Evolutionary conservation across 2,888 invertebrate species (phyloP).

Genomic region (Sminthurinus aureus): DNA sequence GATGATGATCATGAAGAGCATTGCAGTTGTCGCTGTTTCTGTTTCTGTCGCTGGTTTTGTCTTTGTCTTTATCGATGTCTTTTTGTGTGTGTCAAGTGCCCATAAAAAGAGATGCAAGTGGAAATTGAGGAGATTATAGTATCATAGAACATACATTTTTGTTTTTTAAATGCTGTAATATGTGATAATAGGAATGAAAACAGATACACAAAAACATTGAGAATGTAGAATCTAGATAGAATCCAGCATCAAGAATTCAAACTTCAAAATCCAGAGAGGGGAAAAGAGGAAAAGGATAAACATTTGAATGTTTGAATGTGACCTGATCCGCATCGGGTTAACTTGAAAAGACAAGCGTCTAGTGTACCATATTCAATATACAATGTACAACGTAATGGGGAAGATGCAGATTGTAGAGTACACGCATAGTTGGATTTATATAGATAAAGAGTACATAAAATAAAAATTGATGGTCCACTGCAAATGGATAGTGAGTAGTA

Average conservation of each 20-base stretch:
- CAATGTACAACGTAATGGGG: too few relatives aligned
- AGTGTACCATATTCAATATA: too few relatives aligned
- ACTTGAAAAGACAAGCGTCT: background rate
- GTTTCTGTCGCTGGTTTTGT: too few relatives aligned
- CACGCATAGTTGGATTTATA: too few relatives aligned
- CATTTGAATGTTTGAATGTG: background rate
- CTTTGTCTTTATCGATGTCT: background rate
- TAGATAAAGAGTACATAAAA: background rate
- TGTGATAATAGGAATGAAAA: background rate
- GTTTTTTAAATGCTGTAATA: background rate
- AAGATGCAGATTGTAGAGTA: too few relatives aligned
- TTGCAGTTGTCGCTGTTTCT: too few relatives aligned
- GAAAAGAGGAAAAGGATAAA: background rate
- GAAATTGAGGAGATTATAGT: background rate
- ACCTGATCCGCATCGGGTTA: background rate
- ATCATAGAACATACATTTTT: background rate
- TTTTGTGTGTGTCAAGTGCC: background rate
- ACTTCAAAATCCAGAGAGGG: background rate
- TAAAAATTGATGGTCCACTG: slow-evolving; percentile 1
- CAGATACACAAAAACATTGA: background rate
- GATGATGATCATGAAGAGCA: too few relatives aligned
- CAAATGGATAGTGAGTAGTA: background rate
- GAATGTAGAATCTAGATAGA: background rate
- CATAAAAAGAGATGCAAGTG: background rate
- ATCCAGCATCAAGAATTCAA: too few relatives aligned